These are phyloP conservation scores for Corythornis vintsioides DNA, from an alignment of 2,113 vertebrate genomes.

Conservation along the genomic window DNA sequence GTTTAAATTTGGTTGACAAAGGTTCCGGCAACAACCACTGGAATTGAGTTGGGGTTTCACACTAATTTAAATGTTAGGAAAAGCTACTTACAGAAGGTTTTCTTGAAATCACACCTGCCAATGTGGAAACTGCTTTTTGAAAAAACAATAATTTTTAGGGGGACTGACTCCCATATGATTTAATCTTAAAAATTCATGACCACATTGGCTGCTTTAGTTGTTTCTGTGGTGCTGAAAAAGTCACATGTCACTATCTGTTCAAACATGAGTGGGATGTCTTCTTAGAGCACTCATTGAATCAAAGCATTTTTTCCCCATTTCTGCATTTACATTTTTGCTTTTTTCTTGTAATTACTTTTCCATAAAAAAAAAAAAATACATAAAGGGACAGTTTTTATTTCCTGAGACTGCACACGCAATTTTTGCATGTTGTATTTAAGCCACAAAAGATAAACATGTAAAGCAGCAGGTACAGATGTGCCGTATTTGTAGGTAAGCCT, in stretches of 20 bases:
- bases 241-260: background rate
- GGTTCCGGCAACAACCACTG: background rate
- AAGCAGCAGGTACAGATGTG: background rate
- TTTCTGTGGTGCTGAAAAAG: background rate
- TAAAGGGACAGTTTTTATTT: background rate
- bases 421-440: background rate
- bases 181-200: background rate
- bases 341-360: slow-evolving; percentile 15
- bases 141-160: background rate
- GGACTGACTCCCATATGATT: rapidly evolving
- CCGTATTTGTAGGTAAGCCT: background rate
- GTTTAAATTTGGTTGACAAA: background rate
- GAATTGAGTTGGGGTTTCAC: background rate
- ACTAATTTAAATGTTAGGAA: background rate
- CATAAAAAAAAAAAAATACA: background rate
- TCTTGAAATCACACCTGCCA: background rate
- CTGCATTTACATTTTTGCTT: background rate
- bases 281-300: background rate
- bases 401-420: background rate
- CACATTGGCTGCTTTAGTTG: background rate
- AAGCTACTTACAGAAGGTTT: background rate
- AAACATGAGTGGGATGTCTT: background rate
- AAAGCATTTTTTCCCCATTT: background rate
- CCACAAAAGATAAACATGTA: background rate
- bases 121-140: background rate